Evolutionary conservation across 2,888 invertebrate genomes (phyloP).

Genomic region (Eupithecia dodoneata): DNA sequence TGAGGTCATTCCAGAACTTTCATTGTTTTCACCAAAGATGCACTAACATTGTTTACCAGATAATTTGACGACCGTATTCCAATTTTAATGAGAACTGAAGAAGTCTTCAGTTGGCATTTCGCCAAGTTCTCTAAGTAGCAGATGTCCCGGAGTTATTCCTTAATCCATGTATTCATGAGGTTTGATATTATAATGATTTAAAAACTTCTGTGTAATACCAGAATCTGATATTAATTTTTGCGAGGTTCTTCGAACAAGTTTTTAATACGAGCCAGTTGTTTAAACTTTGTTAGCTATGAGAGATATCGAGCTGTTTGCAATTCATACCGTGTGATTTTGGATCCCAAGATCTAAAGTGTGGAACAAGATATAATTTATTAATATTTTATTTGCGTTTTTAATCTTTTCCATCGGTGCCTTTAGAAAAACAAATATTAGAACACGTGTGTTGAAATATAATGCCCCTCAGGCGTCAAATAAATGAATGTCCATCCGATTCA

Average conservation of each 20-base stretch:
- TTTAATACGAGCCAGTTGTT: not conserved
- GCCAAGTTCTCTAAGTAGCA: slow-evolving; percentile 34
- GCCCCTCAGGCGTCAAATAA: not conserved
- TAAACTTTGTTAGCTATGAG: not conserved
- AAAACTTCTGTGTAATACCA: not conserved
- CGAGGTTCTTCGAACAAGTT: not conserved
- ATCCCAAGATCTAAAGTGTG: not conserved
- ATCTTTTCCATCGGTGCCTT: not conserved
- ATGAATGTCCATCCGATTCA: slow-evolving; percentile 1
- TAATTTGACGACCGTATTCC: slow-evolving; percentile 23
- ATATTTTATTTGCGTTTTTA: not conserved
- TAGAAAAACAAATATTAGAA: not conserved
- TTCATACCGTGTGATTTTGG: not conserved
- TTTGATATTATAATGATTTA: slow-evolving; percentile 23
- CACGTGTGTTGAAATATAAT: not conserved
- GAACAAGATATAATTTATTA: not conserved
- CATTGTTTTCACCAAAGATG: not conserved
- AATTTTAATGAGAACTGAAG: slow-evolving; percentile 26
- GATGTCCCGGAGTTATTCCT: slow-evolving; percentile 32
- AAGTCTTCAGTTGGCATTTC: slow-evolving; percentile 25
- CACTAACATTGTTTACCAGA: slow-evolving; percentile 20
- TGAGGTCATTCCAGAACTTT: not conserved
- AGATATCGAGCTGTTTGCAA: not conserved
- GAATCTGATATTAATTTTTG: slow-evolving; percentile 6
- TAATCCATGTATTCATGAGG: slow-evolving; percentile 32